Conservation (phyloP, 2,888 invertebrate genomes). For the Drosophila incognita region DNA sequence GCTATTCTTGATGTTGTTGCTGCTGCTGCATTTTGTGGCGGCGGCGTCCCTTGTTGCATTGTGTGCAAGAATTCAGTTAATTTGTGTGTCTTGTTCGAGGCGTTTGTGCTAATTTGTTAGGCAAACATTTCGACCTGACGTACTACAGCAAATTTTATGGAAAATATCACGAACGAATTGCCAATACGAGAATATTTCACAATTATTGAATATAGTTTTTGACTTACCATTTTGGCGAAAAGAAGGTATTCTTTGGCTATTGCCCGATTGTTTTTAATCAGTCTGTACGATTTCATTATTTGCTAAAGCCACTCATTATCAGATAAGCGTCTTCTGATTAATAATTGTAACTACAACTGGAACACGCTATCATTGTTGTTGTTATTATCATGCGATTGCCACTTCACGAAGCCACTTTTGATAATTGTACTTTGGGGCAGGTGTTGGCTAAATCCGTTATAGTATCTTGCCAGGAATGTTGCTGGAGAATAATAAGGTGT, state of each 20-base stretch:
- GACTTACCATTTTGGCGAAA: background rate
- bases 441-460: conserved; percentile 17
- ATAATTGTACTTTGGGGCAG: conserved; percentile 17
- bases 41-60: conserved; percentile 52
- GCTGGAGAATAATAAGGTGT: background rate
- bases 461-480: conserved; percentile 25
- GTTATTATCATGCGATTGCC: conserved; percentile 1
- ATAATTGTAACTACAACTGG: conserved; percentile 24
- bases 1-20: background rate
- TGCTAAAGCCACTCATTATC: conserved; percentile 20
- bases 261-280: background rate
- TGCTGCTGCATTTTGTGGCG: background rate
- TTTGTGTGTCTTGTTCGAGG: conserved; percentile 53
- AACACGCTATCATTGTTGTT: conserved; percentile 15
- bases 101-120: conserved; percentile 69
- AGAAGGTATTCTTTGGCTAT: no score
- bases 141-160: conserved; percentile 33
- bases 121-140: conserved; percentile 61
- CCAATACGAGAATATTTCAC: conserved; percentile 14
- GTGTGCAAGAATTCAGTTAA: conserved; percentile 63
- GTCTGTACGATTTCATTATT: conserved; percentile 33
- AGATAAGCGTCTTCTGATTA: conserved; percentile 39
- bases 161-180: conserved; percentile 66
- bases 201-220: background rate
- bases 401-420: conserved; percentile 23